Conservation (phyloP, 2,113 vertebrate genomes). For the Mungos mungo region DNA sequence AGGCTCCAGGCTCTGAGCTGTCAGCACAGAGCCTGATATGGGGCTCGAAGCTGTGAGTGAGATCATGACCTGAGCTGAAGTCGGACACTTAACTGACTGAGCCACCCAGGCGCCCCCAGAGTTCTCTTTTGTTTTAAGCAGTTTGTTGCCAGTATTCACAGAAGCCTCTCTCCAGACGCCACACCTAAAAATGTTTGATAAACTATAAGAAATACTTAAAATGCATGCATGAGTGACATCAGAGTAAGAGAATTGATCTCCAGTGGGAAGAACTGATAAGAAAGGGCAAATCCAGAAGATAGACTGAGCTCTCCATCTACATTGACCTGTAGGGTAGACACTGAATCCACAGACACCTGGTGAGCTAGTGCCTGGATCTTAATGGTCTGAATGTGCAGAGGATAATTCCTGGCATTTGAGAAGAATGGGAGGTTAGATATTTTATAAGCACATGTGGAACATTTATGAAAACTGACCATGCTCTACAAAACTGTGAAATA, state of each 20-base stretch:
- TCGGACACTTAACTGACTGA: too few relatives aligned
- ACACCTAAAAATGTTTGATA: background rate
- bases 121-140: background rate
- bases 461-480: background rate
- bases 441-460: background rate
- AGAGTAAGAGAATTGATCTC: background rate
- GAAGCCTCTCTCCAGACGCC: background rate
- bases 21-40: too few relatives aligned
- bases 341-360: background rate
- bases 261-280: background rate
- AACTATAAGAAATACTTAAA: background rate
- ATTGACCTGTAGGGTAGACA: background rate
- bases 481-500: background rate
- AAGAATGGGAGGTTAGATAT: background rate
- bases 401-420: background rate
- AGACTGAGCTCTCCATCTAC: background rate
- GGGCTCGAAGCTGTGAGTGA: too few relatives aligned
- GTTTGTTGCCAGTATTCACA: background rate
- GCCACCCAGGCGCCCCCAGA: too few relatives aligned
- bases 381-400: background rate
- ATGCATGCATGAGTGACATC: background rate
- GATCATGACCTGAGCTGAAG: too few relatives aligned
- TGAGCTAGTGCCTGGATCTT: background rate
- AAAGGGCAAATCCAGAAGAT: accelerated
- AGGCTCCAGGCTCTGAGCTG: too few relatives aligned